A percentile compares a stretch with the other conserved stretches of the same genome.
phyloP scores from a whole-genome alignment of 2,113 vertebrate species.

The Apeltes quadracus region DNA sequence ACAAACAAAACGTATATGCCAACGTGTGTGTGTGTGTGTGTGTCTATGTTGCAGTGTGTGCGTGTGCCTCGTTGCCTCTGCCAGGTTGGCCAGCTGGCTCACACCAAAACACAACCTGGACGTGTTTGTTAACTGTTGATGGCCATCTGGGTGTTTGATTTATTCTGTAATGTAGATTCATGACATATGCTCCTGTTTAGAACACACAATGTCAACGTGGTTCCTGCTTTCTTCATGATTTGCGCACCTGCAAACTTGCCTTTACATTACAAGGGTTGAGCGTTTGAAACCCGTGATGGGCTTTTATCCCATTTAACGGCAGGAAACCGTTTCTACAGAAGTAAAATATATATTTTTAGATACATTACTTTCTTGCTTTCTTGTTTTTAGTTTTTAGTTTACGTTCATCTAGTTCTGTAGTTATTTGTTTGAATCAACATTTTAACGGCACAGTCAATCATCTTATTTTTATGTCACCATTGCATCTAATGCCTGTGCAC shows the following conservation, averaged over 20 bases:
- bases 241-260: background rate
- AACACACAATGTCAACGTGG: constrained; percentile 44
- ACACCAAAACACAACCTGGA: constrained; percentile 84
- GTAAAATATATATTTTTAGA: too few relatives aligned
- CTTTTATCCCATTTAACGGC: too few relatives aligned
- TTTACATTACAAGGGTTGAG: too few relatives aligned
- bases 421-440: too few relatives aligned
- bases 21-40: constrained; percentile 39
- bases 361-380: too few relatives aligned
- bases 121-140: constrained; percentile 65
- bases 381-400: too few relatives aligned
- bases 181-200: constrained; percentile 63
- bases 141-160: constrained; percentile 70
- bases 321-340: too few relatives aligned
- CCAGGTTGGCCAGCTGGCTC: constrained; percentile 69
- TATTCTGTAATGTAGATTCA: constrained; percentile 59
- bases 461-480: too few relatives aligned
- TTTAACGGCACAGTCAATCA: too few relatives aligned
- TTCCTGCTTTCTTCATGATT: constrained; percentile 26
- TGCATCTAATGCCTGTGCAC: too few relatives aligned
- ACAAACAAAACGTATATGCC: constrained; percentile 21
- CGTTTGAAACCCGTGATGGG: too few relatives aligned
- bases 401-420: too few relatives aligned
- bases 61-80: constrained; percentile 72
- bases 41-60: constrained; percentile 34